Percentiles rank a stretch among this genome's conserved stretches.
These are phyloP conservation scores for Leptoclinus maculatus DNA, from an alignment of 2,797 vertebrate species.

Conservation along the genomic window DNA sequence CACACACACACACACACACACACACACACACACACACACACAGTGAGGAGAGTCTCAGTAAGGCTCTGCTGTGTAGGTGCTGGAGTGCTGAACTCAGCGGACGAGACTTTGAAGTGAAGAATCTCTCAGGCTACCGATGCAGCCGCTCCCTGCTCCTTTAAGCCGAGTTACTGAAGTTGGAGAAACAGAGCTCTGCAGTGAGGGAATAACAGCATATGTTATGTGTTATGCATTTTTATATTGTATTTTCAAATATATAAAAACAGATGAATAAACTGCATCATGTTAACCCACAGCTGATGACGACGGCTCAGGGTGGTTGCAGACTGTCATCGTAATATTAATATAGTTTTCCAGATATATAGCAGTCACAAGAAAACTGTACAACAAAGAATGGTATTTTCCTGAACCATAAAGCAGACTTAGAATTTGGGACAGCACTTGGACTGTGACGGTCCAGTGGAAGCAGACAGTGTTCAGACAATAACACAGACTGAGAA, in stretches of 20 bases:
- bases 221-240: background rate
- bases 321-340: background rate
- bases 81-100: slow-evolving; percentile 45
- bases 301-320: background rate
- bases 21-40: too few species aligned
- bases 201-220: background rate
- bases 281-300: background rate
- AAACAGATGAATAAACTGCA: background rate
- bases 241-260: background rate
- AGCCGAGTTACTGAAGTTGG: slow-evolving; percentile 24
- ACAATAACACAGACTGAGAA: background rate
- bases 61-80: slow-evolving; percentile 31
- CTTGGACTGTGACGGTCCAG: too few species aligned
- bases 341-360: background rate
- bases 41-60: background rate
- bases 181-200: slow-evolving; percentile 11
- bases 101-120: slow-evolving; percentile 41
- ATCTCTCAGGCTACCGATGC: slow-evolving; percentile 24
- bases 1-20: background rate
- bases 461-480: background rate
- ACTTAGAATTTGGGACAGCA: background rate
- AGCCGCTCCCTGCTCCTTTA: slow-evolving; percentile 11
- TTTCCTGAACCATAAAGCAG: too few species aligned
- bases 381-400: background rate
- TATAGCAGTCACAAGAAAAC: background rate